Evolutionary conservation across 2,113 vertebrate genomes (phyloP).

Genomic region (Pollimyrus isidori): DNA sequence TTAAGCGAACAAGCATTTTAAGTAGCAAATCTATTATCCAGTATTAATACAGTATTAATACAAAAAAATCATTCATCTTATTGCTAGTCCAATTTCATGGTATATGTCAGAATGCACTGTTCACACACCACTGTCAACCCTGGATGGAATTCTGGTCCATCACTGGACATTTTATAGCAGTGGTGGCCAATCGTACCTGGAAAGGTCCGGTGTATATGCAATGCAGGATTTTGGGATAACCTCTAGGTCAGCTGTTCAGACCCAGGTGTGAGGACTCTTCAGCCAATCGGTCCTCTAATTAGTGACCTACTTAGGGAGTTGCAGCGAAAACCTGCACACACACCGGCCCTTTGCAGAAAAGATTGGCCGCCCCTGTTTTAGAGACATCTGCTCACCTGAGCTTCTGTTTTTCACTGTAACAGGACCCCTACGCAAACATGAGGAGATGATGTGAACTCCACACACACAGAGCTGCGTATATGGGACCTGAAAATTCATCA

Average conservation of each 20-base stretch:
- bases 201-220: too few species aligned
- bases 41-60: background rate
- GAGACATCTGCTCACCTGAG: background rate
- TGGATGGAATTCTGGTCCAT: background rate
- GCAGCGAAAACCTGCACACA: too few species aligned
- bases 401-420: background rate
- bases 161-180: background rate
- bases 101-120: background rate
- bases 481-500: background rate
- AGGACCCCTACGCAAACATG: background rate
- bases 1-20: background rate
- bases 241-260: too few species aligned
- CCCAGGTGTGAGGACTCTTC: too few species aligned
- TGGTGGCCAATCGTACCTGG: too few species aligned
- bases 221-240: too few species aligned
- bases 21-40: background rate
- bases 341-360: too few species aligned
- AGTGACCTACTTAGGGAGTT: too few species aligned
- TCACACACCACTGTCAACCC: background rate
- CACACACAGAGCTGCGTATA: background rate
- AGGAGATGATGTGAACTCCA: background rate
- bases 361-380: background rate
- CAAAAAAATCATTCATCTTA: background rate
- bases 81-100: background rate
- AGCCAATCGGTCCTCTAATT: too few species aligned